Base-by-base conservation (phyloP, 2,797 vertebrate genomes). In the Silurus lanzhouensis region DNA sequence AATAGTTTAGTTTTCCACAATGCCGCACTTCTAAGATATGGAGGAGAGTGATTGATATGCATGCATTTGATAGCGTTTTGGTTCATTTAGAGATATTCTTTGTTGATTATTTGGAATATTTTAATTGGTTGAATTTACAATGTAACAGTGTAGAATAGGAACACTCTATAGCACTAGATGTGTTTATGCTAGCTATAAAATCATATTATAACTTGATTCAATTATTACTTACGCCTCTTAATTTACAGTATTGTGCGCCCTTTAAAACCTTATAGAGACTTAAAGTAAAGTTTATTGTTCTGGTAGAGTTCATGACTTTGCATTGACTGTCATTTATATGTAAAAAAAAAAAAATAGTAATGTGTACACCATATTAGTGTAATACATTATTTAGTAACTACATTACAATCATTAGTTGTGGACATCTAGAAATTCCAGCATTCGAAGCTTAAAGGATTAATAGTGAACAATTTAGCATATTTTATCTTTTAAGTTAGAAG, bases 21-120 rank as follows among this genome's bases (percentile, higher is more conserved):
- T 83, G 66, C 72, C 52, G 46, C 86, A 78, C 83, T 83, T 88
- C 83, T 84, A 66, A 89, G 67, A 88, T 85, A 88, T 87, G 76
- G 31, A 48, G 20, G 48, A 57, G 19, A 82, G 20, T 78, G 84
- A 88, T 86, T 88, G 81, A 67, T 77, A 66, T 68, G 52, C 60
- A 79, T 78, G 64, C 48, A 44, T 83, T 78, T 81, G 58, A 80
- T 74, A 67, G 67, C 52, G 31, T 78, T 71, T 82, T 38, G 61
- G 70, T 85, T 82, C 22, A 66, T 88, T 85, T 67, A 68, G 17
- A 44, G 8, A 61, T 78, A 7, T 9, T 46, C 46, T 67, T 67
- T 63, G 15, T 84, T 22, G 6, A 25, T 64, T 25, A 61, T 79
- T 79, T 61, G 44, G 17, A 25, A 64, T 25, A 1, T 1, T 25